Conservation (phyloP, 2,797 vertebrate genomes). For the Protosalanx chinensis region DNA sequence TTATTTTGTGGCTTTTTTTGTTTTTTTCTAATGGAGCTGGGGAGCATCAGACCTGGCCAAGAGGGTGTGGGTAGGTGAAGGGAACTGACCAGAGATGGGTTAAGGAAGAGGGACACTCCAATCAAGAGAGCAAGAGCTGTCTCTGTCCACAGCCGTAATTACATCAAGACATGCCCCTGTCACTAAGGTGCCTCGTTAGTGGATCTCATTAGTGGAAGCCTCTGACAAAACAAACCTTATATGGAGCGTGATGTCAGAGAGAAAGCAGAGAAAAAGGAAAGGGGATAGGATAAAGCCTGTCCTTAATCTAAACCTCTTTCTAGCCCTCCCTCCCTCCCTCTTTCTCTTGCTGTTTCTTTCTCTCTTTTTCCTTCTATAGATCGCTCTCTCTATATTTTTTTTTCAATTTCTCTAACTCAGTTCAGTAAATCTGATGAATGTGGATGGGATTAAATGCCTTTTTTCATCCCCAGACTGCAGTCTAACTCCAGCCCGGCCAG, state of each 20-base stretch:
- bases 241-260: conserved; percentile 20
- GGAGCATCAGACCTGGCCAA: background rate
- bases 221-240: conserved; percentile 34
- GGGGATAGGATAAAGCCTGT: background rate
- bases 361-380: background rate
- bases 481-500: background rate
- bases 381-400: too few species aligned
- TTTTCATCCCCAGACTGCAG: background rate
- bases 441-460: background rate
- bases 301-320: too few species aligned
- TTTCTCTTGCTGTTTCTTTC: background rate
- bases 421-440: background rate
- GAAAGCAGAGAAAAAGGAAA: conserved; percentile 22
- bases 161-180: conserved; percentile 13
- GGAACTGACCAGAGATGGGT: background rate
- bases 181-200: conserved; percentile 36
- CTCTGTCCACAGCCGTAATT: conserved; percentile 34
- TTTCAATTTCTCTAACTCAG: background rate
- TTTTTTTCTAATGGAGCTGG: background rate
- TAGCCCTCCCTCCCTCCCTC: too few species aligned
- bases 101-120: background rate
- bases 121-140: conserved; percentile 21
- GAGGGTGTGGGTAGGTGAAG: conserved; percentile 14
- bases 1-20: background rate
- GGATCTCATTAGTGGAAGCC: conserved; percentile 31